Percentiles rank a stretch among this genome's conserved stretches.
Conservation (phyloP, 2,888 invertebrate genomes). For the Rambutsinella grinnellia region DNA sequence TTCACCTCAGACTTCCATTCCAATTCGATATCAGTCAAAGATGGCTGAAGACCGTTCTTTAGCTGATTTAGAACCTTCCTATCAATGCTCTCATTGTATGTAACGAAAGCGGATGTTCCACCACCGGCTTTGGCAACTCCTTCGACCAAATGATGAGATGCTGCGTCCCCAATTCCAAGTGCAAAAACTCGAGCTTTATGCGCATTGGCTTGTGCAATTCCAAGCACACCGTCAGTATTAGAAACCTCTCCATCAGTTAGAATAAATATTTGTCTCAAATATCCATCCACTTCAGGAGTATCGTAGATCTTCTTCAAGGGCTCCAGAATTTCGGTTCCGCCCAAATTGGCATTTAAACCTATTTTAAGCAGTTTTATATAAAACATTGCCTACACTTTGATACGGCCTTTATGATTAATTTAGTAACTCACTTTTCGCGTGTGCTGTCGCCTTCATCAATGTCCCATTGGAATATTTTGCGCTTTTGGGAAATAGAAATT, state of each 20-base stretch:
- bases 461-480: conserved; percentile 65
- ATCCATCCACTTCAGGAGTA: conserved; percentile 60
- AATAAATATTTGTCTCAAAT: conserved; percentile 67
- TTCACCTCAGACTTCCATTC: conserved; percentile 61
- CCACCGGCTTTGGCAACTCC: conserved; percentile 68
- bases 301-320: conserved; percentile 67
- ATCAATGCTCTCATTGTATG: conserved; percentile 66
- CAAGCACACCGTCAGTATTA: conserved; percentile 67
- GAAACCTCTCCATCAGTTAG: conserved; percentile 69
- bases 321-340: conserved; percentile 68
- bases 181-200: conserved; percentile 67
- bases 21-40: conserved; percentile 60
- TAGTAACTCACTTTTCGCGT: conserved; percentile 52
- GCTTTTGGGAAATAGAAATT: conserved; percentile 67
- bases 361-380: conserved; percentile 9
- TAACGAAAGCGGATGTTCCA: conserved; percentile 68
- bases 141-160: conserved; percentile 68
- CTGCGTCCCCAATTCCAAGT: conserved; percentile 68
- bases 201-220: conserved; percentile 66
- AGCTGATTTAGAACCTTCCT: conserved; percentile 66
- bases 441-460: conserved; percentile 50
- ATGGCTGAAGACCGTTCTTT: conserved; percentile 66
- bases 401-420: not conserved
- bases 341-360: conserved; percentile 67
- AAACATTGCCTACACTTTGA: not conserved